Base-by-base conservation (phyloP, 1,140 invertebrate genomes). In the Mactra quadrangularis region DNA sequence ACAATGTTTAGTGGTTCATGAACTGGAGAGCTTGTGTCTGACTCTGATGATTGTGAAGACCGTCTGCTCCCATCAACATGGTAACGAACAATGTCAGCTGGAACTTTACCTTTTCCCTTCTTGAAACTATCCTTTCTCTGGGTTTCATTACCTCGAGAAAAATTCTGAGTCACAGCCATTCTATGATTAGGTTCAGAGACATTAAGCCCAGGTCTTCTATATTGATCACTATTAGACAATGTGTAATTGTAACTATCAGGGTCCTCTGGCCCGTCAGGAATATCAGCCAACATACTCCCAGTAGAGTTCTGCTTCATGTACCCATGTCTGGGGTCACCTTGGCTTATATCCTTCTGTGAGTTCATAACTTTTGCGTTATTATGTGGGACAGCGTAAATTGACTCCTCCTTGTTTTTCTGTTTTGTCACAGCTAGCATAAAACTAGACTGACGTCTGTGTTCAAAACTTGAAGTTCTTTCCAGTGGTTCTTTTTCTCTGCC, bases 121-220 rank as follows among this genome's bases (percentile, higher is more conserved):
- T 89, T 91, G 53, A 92, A 90, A 50, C 88, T 90, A 2, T 92
- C 90, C 82, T 89, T 90, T 64, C 88, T 87, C 55, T 87, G 87
- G 33, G 87, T 86, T 38, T 86, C 86, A 53, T 57, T 53, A 27
- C 55, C 82, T 22, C 86, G 60, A 31, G 83, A 83, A 47, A 87
- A 86, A 83, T 90, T 90, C 11, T 82, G 86, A 17, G 89, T 83
- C 55, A 90, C 6, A 27, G 87, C 87, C 35, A 84, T 72, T 45
- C 75, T 79, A 15, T 41, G 38, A 29, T 70, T 85, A n/a, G 86
- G 82, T 38, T 89, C 88, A 9, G 76, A 70, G n/a, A 77, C 71
- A 38, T 78, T 88, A 0, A 87, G 38, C 19, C 86, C 82, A 25
- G 89, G 89, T 38, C 89, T 55, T 17, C 88, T 74, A 62, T 90